Conservation (phyloP, 2,797 vertebrate species). For the Linurgus olivaceus region DNA sequence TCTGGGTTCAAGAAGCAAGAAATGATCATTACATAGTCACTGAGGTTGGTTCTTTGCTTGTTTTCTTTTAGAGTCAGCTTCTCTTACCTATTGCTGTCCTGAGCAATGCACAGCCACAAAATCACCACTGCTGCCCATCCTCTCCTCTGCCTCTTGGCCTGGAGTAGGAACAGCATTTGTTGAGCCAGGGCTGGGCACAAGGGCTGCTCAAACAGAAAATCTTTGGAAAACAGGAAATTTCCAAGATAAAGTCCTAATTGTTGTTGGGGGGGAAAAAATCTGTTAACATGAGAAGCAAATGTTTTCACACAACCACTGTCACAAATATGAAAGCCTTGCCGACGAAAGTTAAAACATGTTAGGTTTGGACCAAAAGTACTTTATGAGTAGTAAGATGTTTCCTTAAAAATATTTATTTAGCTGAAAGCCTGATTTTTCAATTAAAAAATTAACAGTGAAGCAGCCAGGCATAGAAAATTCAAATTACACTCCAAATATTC, state of each 20-base stretch:
- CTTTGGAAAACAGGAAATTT: conserved; percentile 17
- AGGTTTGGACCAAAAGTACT: background rate
- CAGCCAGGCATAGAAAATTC: background rate
- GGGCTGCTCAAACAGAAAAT: background rate
- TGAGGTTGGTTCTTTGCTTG: background rate
- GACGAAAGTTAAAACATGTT: background rate
- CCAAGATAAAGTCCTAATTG: background rate
- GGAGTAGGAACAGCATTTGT: background rate
- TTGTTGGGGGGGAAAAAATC: background rate
- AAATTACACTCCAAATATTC: background rate
- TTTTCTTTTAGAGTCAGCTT: background rate
- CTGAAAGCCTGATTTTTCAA: background rate
- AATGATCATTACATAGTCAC: background rate
- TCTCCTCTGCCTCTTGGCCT: background rate
- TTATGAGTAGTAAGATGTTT: background rate
- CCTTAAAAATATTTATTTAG: background rate
- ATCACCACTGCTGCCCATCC: background rate
- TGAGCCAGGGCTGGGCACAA: background rate
- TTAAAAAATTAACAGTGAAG: background rate
- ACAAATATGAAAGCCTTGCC: background rate
- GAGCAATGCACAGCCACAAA: background rate
- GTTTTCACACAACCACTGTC: background rate
- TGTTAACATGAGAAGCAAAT: background rate
- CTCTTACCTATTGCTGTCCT: background rate
- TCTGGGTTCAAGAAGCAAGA: background rate